phyloP scores from a whole-genome alignment of 2,797 vertebrate genomes.

The Lepilemur ruficaudatus region DNA sequence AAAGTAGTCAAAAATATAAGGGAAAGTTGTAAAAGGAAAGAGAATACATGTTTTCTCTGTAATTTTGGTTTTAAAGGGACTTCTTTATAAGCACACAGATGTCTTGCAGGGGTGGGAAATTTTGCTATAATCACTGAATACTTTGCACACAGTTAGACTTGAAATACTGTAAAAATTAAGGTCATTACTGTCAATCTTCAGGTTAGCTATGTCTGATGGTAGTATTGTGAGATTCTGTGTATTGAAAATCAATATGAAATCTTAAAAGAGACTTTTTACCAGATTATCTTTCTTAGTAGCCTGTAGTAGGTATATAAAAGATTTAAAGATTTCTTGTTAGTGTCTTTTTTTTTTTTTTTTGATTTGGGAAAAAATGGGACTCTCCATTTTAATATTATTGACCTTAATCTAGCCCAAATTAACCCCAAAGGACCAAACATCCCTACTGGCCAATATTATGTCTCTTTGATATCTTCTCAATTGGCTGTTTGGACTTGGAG shows the following conservation, averaged over 20 bases:
- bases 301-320: background rate
- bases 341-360: background rate
- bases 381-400: background rate
- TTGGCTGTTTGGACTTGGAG: background rate
- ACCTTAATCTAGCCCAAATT: slow-evolving; percentile 59
- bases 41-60: background rate
- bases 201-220: background rate
- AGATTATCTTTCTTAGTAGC: background rate
- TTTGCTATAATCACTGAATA: background rate
- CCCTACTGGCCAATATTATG: background rate
- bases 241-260: background rate
- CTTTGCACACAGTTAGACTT: background rate
- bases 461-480: slow-evolving; percentile 22
- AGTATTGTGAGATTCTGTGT: background rate
- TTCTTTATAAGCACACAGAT: background rate
- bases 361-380: background rate
- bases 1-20: background rate
- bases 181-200: background rate
- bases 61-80: background rate
- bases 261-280: background rate
- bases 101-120: background rate
- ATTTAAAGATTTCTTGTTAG: background rate
- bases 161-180: background rate
- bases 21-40: background rate
- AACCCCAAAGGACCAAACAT: background rate